Percentiles rank a stretch among this genome's conserved stretches.
phyloP scores from a whole-genome alignment of 2,888 invertebrate genomes.

The Diplolepis rosae region DNA sequence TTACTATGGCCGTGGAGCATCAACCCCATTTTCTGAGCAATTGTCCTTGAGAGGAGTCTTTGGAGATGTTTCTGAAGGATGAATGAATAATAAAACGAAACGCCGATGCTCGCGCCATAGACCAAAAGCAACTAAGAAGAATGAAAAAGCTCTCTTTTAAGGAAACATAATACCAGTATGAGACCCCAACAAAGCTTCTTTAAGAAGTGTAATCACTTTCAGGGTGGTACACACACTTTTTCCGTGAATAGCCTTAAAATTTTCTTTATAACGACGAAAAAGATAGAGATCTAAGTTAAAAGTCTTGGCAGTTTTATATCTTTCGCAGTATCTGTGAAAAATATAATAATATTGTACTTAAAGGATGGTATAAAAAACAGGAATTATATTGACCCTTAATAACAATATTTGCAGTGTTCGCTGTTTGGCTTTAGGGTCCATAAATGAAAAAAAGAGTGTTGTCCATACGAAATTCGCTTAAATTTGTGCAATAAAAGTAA shows the following conservation, averaged over 20 bases:
- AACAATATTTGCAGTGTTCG: too few relatives aligned
- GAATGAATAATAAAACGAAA: constrained; percentile 27
- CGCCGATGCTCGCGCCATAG: constrained; percentile 16
- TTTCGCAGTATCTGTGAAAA: too few relatives aligned
- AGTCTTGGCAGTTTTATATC: too few relatives aligned
- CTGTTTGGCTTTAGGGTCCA: too few relatives aligned
- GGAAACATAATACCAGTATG: constrained; percentile 21
- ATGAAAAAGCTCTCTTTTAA: constrained; percentile 23
- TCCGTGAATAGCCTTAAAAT: constrained; percentile 13
- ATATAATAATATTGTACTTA: too few relatives aligned
- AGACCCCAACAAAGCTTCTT: constrained; percentile 23
- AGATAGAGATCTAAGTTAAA: not conserved
- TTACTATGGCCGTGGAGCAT: constrained; percentile 8
- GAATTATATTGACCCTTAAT: too few relatives aligned
- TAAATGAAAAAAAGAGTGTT: too few relatives aligned
- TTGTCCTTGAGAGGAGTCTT: constrained; percentile 27
- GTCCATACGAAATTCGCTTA: too few relatives aligned
- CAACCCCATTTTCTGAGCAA: constrained; percentile 29
- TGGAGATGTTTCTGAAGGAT: constrained; percentile 27
- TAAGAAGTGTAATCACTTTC: constrained; percentile 6
- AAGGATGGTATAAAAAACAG: too few relatives aligned
- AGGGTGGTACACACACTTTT: constrained; percentile 2
- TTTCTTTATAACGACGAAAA: not conserved
- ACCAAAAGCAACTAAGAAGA: constrained; percentile 9
- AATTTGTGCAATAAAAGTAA: too few relatives aligned